These are phyloP conservation scores for Lathronympha strigana DNA, from an alignment of 2,888 invertebrate genomes.

Conservation along the genomic window DNA sequence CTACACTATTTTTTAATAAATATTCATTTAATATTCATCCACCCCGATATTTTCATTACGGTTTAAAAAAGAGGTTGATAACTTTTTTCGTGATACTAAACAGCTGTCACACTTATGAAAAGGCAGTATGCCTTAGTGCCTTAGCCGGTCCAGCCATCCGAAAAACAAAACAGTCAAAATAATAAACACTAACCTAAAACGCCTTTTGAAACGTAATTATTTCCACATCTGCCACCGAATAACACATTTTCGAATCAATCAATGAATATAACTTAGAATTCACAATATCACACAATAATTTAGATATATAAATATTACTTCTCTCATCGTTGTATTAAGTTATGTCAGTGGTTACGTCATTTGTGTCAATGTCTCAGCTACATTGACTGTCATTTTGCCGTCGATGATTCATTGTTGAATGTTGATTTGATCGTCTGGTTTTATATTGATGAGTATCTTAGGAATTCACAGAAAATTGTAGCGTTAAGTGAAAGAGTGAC, in stretches of 20 bases:
- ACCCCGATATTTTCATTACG: too few relatives aligned
- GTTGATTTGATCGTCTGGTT: background rate
- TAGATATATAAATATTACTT: background rate
- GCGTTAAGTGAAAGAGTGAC: too few relatives aligned
- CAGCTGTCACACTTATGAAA: too few relatives aligned
- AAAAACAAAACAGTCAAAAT: constrained; percentile 2
- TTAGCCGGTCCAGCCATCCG: too few relatives aligned
- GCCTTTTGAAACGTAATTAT: background rate
- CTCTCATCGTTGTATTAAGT: background rate
- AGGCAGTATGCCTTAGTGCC: too few relatives aligned
- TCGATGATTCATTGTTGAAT: background rate
- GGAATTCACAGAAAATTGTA: too few relatives aligned
- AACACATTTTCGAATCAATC: background rate
- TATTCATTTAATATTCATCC: too few relatives aligned
- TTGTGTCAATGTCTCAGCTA: background rate
- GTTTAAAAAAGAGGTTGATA: too few relatives aligned
- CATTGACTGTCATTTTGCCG: background rate
- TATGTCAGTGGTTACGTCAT: background rate
- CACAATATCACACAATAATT: background rate
- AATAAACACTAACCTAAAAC: too few relatives aligned
- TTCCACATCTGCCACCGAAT: background rate
- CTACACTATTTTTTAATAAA: too few relatives aligned
- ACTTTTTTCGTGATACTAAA: too few relatives aligned
- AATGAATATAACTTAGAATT: background rate
- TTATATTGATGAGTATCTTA: background rate